Base-by-base conservation (phyloP, 2,888 invertebrate genomes). In the Thereva nobilitata region DNA sequence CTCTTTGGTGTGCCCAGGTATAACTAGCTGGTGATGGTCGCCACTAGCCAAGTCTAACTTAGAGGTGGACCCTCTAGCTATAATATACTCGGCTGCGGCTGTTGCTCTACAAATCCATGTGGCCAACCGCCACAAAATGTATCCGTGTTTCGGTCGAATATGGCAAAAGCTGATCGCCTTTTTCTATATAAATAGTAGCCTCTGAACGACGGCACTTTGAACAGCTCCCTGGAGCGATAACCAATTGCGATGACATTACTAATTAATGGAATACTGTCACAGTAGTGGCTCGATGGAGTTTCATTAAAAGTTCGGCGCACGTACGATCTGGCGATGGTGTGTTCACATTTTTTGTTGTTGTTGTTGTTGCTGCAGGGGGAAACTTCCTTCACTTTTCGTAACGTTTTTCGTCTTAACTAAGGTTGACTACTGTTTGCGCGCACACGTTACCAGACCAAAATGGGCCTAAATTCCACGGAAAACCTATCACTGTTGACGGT, bases 221-320 rank as follows among this genome's bases (percentile, higher is more conserved):
- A 34, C 37, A 56, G 56, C 69, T 69, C 67, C 72, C 71, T 63
- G 71, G 71, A 72, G 70, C 65, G 72, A 70, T 72, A 72, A 71
- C 71, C 72, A 72, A 72, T 72, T 72, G 72, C 74, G 73, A 73
- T 74, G 73, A 73, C 72, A 72, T 72, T 72, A 70, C 70, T 74
- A 72, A 74, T 74, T 74, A 73, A 73, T 74, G 72, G 71, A 72
- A 68, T 71, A 70, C 72, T 71, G 71, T 69, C 67, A 50, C 68
- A 55, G 68, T 71, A 35, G 68, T 68, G 67, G 68, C 68, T 70
- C 34, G 45, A 37, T 47, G 35, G 7, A 54, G 54, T 23, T 23
- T 23, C 23, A 23, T 23, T 23, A 23, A 7, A 1, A 55, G 42
- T 41, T 23, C 23, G 34, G 50, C 6, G 35, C 23, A 50, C 38